These are phyloP conservation scores for Caenorhabditis imperialis DNA, from an alignment of 2,888 invertebrate genomes.

Conservation along the genomic window DNA sequence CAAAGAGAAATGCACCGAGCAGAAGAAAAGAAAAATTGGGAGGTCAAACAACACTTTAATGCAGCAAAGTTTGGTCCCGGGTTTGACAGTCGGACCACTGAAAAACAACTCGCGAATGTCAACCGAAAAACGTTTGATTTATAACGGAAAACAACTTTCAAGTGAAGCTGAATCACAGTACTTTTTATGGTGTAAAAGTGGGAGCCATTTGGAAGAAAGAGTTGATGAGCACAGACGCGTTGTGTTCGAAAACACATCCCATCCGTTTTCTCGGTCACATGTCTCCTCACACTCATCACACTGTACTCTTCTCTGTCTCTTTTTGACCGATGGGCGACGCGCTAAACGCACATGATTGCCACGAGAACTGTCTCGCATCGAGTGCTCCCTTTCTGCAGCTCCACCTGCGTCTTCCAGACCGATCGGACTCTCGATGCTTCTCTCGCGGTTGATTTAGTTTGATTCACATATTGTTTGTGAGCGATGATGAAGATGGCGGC, in stretches of 20 bases:
- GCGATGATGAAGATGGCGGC: slow-evolving; percentile 23
- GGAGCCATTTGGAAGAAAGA: not conserved
- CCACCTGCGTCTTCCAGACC: slow-evolving; percentile 4
- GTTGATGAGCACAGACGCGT: not conserved
- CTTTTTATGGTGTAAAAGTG: too few species aligned
- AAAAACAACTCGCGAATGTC: too few species aligned
- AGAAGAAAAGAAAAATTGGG: not conserved
- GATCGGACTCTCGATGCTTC: too few species aligned
- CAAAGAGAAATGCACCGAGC: not conserved
- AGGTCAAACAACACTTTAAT: slow-evolving; percentile 19
- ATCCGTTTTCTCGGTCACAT: not conserved
- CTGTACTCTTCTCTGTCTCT: not conserved
- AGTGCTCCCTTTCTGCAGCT: slow-evolving; percentile 5
- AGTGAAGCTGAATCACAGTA: too few species aligned
- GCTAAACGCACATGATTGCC: slow-evolving; percentile 11
- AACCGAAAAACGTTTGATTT: too few species aligned
- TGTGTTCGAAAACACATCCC: not conserved
- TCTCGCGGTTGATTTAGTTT: too few species aligned
- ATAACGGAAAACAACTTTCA: too few species aligned
- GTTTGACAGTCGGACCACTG: too few species aligned
- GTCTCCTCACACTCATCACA: not conserved
- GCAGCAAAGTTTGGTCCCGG: too few species aligned
- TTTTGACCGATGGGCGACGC: slow-evolving; percentile 14
- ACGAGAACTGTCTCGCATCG: slow-evolving; percentile 11
- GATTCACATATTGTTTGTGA: slow-evolving; percentile 21